A percentile compares a stretch with the other conserved stretches of the same genome.
These are phyloP conservation scores for Leistus spinibarbis DNA, from an alignment of 2,888 invertebrate species.

Conservation along the genomic window DNA sequence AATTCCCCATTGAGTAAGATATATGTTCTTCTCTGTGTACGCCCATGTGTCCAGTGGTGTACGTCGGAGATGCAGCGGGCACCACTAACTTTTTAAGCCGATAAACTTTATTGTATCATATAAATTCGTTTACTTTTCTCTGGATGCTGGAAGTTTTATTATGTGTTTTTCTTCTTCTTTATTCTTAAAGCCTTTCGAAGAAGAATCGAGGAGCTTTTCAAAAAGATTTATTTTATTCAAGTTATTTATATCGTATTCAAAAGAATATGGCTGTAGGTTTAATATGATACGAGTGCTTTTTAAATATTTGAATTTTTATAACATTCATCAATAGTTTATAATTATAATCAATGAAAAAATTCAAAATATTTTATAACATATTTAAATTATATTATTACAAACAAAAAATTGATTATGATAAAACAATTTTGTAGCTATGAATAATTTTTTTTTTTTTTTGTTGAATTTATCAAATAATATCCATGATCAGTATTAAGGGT, in stretches of 20 bases:
- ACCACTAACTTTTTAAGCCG: background rate
- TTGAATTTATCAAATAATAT: too few species aligned
- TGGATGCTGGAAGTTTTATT: background rate
- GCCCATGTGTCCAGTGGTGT: background rate
- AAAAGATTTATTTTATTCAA: constrained; percentile 2
- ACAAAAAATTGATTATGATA: too few species aligned
- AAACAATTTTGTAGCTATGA: too few species aligned
- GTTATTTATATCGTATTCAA: background rate
- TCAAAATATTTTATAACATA: too few species aligned
- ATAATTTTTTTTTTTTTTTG: too few species aligned
- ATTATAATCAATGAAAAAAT: too few species aligned
- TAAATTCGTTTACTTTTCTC: constrained; percentile 1
- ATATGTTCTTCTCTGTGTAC: too few species aligned
- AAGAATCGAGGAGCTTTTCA: background rate
- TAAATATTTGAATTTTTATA: too few species aligned
- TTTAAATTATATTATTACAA: too few species aligned
- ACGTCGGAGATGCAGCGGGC: background rate
- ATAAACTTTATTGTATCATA: constrained; percentile 8
- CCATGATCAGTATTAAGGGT: too few species aligned
- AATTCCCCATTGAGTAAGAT: too few species aligned
- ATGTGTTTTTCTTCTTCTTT: background rate
- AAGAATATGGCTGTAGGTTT: background rate
- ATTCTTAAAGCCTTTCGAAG: background rate
- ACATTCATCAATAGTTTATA: too few species aligned
- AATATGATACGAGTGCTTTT: background rate